These are phyloP conservation scores for Toxostoma redivivum DNA, from an alignment of 2,113 vertebrate genomes.

Conservation along the genomic window DNA sequence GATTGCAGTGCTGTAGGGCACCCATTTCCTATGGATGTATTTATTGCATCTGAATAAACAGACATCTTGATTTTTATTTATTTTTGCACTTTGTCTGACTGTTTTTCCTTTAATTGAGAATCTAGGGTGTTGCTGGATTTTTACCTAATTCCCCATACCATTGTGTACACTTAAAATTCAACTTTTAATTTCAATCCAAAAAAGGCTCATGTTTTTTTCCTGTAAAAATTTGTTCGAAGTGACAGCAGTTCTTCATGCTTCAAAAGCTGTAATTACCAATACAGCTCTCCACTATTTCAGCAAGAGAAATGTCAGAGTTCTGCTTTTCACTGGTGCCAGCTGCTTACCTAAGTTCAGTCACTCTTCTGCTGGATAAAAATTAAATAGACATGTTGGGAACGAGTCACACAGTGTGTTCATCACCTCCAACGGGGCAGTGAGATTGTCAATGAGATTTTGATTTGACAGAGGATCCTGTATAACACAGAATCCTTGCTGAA, in stretches of 20 bases:
- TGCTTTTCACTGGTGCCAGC: neutral
- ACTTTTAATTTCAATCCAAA: neutral
- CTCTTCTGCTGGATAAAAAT: neutral
- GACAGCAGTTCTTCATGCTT: neutral
- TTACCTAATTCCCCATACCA: neutral
- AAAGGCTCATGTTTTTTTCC: neutral
- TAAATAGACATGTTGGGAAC: neutral
- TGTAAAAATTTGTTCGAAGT: neutral
- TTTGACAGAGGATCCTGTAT: neutral
- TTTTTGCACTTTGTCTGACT: neutral
- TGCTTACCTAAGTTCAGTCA: neutral
- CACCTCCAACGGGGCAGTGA: neutral
- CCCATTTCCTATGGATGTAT: neutral
- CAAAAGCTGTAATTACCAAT: neutral
- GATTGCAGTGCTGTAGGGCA: neutral
- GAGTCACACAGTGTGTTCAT: neutral
- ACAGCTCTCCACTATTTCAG: neutral
- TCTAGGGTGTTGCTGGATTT: neutral
- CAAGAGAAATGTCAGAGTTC: neutral
- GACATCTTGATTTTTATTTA: neutral
- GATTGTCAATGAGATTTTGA: neutral
- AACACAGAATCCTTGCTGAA: neutral
- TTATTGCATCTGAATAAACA: rapidly evolving
- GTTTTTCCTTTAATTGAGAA: neutral
- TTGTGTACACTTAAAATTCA: neutral